phyloP scores from a whole-genome alignment of 1,140 invertebrate species.

The Camponotus pennsylvanicus region DNA sequence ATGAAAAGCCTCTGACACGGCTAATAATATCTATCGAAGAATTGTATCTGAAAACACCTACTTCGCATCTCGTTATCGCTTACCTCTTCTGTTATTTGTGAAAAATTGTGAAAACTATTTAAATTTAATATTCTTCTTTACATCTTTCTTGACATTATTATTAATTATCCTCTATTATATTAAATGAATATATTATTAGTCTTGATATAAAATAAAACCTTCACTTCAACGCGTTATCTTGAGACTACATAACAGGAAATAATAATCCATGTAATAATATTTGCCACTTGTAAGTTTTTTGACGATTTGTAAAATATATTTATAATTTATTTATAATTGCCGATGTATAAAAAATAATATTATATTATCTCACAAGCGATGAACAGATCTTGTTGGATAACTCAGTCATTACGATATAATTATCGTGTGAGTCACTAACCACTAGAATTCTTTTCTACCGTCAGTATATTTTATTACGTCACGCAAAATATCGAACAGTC shows the following conservation, averaged over 20 bases:
- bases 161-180: too few relatives aligned
- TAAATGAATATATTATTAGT: too few relatives aligned
- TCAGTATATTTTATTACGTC: constrained; percentile 57
- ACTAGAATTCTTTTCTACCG: constrained; percentile 16
- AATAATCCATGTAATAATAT: too few relatives aligned
- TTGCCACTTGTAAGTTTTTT: too few relatives aligned
- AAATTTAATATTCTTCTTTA: neutral
- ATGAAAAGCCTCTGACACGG: neutral
- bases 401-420: constrained; percentile 20
- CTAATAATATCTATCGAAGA: constrained; percentile 21
- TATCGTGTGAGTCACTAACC: constrained; percentile 54
- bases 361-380: too few relatives aligned
- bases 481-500: constrained; percentile 47
- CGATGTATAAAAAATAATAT: too few relatives aligned
- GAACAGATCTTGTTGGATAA: neutral
- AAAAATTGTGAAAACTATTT: neutral
- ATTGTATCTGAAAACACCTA: constrained; percentile 16
- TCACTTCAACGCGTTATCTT: too few relatives aligned
- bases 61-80: neutral
- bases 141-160: too few relatives aligned
- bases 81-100: neutral
- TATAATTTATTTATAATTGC: too few relatives aligned
- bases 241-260: too few relatives aligned
- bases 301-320: too few relatives aligned
- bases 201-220: too few relatives aligned